These are phyloP conservation scores for Mythimna impura DNA, from an alignment of 2,888 invertebrate genomes.

Conservation along the genomic window DNA sequence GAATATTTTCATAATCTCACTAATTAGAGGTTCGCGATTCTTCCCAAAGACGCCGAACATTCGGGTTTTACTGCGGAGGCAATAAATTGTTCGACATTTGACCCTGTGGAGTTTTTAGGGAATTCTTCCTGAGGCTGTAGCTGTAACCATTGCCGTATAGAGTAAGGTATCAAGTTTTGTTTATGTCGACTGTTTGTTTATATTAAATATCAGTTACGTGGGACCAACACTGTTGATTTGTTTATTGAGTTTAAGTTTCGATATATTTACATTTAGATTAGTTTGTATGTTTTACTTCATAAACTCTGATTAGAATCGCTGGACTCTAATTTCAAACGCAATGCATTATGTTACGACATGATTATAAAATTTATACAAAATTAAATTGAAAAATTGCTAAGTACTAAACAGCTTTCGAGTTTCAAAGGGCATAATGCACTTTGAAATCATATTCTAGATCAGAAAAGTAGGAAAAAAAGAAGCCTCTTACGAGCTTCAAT, in stretches of 20 bases:
- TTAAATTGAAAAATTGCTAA: slow-evolving; percentile 8
- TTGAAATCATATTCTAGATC: background rate
- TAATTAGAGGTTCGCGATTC: slow-evolving; percentile 90
- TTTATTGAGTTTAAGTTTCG: slow-evolving; percentile 53
- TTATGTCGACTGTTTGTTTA: slow-evolving; percentile 62
- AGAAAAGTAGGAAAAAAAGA: slow-evolving; percentile 1
- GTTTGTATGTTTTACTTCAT: slow-evolving; percentile 42
- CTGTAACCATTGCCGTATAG: slow-evolving; percentile 77
- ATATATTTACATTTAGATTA: slow-evolving; percentile 52
- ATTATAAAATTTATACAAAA: background rate
- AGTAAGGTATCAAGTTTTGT: slow-evolving; percentile 71
- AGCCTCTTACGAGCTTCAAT: background rate
- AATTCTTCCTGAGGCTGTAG: slow-evolving; percentile 86
- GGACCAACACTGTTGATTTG: slow-evolving; percentile 58
- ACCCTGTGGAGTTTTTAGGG: slow-evolving; percentile 86
- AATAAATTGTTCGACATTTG: slow-evolving; percentile 91
- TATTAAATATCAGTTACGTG: slow-evolving; percentile 67
- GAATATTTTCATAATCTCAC: slow-evolving; percentile 90
- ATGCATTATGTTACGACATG: background rate
- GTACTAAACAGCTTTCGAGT: background rate
- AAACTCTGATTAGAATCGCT: slow-evolving; percentile 39
- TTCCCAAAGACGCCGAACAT: slow-evolving; percentile 88
- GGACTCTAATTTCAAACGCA: slow-evolving; percentile 5
- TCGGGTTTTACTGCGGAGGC: slow-evolving; percentile 87
- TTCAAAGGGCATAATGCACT: background rate